Evolutionary conservation across 2,797 vertebrate species (phyloP).

Genomic region (Notolepis coatsorum): DNA sequence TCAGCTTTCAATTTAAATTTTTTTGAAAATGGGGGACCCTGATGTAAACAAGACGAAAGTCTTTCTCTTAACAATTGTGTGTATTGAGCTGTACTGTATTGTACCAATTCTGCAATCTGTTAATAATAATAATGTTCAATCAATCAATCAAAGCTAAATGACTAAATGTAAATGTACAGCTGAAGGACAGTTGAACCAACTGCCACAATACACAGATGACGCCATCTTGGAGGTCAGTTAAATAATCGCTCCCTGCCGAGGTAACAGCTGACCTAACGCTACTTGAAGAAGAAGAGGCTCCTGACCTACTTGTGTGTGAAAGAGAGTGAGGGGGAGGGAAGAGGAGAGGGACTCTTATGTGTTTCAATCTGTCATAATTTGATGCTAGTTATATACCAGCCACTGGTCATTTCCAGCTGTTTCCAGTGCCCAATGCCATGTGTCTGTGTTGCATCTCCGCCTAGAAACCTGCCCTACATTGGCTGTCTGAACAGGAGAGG

Average conservation of each 20-base stretch:
- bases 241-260: constrained; percentile 46
- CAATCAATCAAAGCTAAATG: too few species aligned
- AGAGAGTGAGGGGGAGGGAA: background rate
- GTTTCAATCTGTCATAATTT: constrained; percentile 37
- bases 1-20: too few species aligned
- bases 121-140: too few species aligned
- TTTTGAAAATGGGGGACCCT: too few species aligned
- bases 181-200: constrained; percentile 40
- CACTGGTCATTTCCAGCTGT: constrained; percentile 19
- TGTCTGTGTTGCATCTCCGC: constrained; percentile 16
- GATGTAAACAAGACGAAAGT: too few species aligned
- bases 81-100: too few species aligned
- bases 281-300: constrained; percentile 28
- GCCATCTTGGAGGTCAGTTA: constrained; percentile 34
- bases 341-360: background rate
- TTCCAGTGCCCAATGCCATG: constrained; percentile 10
- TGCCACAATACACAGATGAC: constrained; percentile 37
- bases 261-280: constrained; percentile 55
- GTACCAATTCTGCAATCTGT: too few species aligned
- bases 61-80: too few species aligned
- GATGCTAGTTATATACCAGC: too few species aligned
- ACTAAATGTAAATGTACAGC: too few species aligned
- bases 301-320: constrained; percentile 48
- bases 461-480: constrained; percentile 50
- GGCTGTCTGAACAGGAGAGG: constrained; percentile 8